Percentiles rank a stretch among this genome's conserved stretches.
phyloP scores from a whole-genome alignment of 2,888 invertebrate genomes.

The Apodemia hepburni region DNA sequence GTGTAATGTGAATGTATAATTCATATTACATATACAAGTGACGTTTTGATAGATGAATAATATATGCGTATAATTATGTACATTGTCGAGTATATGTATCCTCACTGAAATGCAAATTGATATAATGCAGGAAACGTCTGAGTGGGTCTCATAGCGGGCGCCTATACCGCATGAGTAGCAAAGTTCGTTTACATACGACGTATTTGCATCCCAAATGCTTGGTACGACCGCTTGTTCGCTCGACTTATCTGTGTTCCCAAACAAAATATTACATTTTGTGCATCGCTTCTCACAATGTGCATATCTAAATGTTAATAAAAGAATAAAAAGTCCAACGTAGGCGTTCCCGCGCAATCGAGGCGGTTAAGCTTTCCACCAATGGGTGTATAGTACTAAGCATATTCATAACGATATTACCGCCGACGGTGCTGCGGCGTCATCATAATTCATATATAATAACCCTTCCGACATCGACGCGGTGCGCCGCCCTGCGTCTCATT shows the following conservation, averaged over 20 bases:
- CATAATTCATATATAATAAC: conserved; percentile 81
- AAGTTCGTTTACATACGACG: conserved; percentile 79
- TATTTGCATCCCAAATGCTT: conserved; percentile 79
- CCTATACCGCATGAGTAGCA: conserved; percentile 73
- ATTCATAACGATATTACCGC: conserved; percentile 81
- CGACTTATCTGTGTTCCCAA: conserved; percentile 66
- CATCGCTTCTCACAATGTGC: conserved; percentile 74
- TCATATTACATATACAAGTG: background rate
- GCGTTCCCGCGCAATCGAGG: conserved; percentile 73
- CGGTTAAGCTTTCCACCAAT: conserved; percentile 76
- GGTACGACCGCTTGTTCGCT: conserved; percentile 61
- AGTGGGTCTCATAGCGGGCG: conserved; percentile 76
- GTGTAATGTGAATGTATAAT: background rate
- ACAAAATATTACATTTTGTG: conserved; percentile 78
- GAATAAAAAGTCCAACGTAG: conserved; percentile 75
- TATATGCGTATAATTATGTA: conserved; percentile 15
- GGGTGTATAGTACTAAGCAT: conserved; percentile 70
- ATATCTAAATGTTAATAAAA: conserved; percentile 79
- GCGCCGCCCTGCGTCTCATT: conserved; percentile 62
- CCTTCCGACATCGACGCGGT: conserved; percentile 66
- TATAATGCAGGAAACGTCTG: conserved; percentile 80
- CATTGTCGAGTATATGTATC: conserved; percentile 30
- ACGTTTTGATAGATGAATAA: conserved; percentile 15
- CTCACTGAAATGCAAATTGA: conserved; percentile 76
- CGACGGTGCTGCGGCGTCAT: conserved; percentile 73